phyloP scores from a whole-genome alignment of 2,113 vertebrate species.

The Tretioscincus oriximinensis region DNA sequence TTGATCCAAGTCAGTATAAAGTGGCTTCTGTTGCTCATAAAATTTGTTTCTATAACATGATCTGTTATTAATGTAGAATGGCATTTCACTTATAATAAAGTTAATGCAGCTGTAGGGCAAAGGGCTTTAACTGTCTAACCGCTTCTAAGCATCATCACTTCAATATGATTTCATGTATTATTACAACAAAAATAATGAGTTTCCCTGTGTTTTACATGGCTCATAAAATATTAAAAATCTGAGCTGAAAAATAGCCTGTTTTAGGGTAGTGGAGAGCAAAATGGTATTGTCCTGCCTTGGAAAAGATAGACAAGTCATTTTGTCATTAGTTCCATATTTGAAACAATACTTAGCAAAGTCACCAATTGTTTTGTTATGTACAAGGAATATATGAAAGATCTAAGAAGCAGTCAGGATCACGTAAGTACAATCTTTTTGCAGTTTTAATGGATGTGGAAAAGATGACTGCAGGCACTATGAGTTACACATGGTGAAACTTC shows the following conservation, averaged over 20 bases:
- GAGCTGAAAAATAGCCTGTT: neutral
- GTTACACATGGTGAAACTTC: no score
- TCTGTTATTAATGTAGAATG: neutral
- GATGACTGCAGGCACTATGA: no score
- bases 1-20: neutral
- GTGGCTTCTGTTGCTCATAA: neutral
- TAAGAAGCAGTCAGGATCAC: slow-evolving; percentile 42
- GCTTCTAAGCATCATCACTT: neutral
- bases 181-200: neutral
- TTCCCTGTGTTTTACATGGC: no score
- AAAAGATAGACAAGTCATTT: slow-evolving; percentile 32
- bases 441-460: no score
- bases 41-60: neutral
- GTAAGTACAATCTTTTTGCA: slow-evolving; percentile 5
- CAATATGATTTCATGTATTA: neutral
- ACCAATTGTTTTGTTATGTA: neutral
- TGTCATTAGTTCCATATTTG: slow-evolving; percentile 23
- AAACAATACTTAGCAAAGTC: slow-evolving; percentile 39
- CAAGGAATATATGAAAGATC: slow-evolving; percentile 31
- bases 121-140: neutral
- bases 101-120: neutral
- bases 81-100: neutral
- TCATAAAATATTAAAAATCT: neutral
- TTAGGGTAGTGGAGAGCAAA: neutral
- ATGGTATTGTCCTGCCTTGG: slow-evolving; percentile 23